phyloP scores from a whole-genome alignment of 2,113 vertebrate species.

The Drymodes brunneopygia region DNA sequence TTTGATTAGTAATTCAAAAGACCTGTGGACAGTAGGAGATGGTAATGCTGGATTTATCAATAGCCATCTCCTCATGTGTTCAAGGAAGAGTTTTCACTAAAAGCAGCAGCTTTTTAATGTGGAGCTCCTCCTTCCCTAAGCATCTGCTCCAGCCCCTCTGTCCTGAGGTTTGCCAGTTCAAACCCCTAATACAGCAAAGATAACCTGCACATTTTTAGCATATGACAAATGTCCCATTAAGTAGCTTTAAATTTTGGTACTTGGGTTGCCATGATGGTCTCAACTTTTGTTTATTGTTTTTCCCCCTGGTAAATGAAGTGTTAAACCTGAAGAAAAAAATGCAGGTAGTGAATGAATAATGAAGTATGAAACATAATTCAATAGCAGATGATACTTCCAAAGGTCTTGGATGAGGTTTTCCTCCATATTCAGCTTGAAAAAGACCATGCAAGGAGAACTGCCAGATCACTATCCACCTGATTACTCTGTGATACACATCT shows the following conservation, averaged over 20 bases:
- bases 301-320: not conserved
- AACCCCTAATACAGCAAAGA: not conserved
- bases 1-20: not conserved
- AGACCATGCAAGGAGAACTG: not conserved
- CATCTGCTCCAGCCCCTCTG: not conserved
- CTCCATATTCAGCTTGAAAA: not conserved
- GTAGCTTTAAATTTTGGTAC: not conserved
- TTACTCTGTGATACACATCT: not conserved
- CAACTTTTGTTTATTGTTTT: not conserved
- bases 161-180: not conserved
- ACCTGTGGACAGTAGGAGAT: not conserved
- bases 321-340: not conserved
- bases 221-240: not conserved
- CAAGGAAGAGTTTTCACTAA: not conserved
- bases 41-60: not conserved
- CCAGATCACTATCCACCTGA: not conserved
- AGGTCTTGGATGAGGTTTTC: not conserved
- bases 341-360: not conserved
- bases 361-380: not conserved
- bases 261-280: not conserved
- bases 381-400: not conserved
- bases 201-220: not conserved
- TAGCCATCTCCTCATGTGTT: not conserved
- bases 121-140: not conserved
- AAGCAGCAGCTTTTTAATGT: not conserved